phyloP scores from a whole-genome alignment of 2,888 invertebrate genomes.

The Entomobrya multifasciata region DNA sequence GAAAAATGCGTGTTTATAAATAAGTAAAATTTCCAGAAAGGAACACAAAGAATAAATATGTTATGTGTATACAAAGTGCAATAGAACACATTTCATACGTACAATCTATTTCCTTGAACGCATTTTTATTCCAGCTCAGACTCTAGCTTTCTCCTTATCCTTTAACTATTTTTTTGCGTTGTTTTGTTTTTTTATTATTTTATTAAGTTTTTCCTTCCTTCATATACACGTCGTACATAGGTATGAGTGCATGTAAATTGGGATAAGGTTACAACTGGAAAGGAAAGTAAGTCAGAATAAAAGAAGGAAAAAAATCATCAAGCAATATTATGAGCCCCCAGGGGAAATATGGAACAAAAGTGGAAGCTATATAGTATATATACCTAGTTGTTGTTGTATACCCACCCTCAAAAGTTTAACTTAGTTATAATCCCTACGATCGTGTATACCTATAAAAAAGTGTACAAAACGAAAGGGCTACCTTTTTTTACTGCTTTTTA shows the following conservation, averaged over 20 bases:
- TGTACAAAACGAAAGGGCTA: background rate
- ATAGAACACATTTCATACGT: constrained; percentile 16
- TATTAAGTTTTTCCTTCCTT: constrained; percentile 23
- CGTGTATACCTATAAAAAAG: background rate
- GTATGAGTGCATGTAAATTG: background rate
- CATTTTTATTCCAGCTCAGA: constrained; percentile 56
- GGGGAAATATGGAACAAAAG: constrained; percentile 54
- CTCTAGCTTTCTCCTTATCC: constrained; percentile 11
- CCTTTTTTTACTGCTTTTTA: background rate
- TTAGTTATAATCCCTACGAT: background rate
- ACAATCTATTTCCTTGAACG: constrained; percentile 61
- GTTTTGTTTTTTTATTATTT: constrained; percentile 41
- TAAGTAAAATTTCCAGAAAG: constrained; percentile 1
- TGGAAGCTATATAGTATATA: no score
- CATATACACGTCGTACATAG: background rate
- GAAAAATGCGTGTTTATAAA: constrained; percentile 46
- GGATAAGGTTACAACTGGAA: constrained; percentile 30
- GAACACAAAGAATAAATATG: background rate
- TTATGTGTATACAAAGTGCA: background rate
- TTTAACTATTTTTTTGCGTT: constrained; percentile 11
- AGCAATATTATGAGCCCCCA: constrained; percentile 69
- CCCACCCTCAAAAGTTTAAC: background rate
- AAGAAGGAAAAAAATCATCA: constrained; percentile 60
- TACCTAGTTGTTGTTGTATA: background rate
- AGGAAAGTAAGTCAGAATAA: constrained; percentile 54